Conservation (phyloP, 2,113 vertebrate species). For the Esox niger region DNA sequence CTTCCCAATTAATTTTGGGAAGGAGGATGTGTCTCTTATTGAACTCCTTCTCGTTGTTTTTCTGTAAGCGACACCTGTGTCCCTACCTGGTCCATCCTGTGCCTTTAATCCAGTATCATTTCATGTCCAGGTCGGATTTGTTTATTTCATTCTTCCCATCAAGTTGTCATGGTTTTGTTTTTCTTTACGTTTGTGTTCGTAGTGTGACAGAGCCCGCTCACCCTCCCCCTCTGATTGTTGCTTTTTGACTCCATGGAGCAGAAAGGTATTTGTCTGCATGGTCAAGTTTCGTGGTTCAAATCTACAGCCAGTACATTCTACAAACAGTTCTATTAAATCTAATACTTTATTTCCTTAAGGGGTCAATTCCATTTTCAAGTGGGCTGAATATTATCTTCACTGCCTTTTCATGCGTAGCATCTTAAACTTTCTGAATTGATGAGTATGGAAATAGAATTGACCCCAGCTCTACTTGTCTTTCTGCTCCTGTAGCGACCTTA, state of each 20-base stretch:
- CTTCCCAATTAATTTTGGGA: neutral
- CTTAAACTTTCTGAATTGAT: too few relatives aligned
- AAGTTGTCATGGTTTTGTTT: conserved; percentile 34
- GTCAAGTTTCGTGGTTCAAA: too few relatives aligned
- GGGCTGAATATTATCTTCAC: too few relatives aligned
- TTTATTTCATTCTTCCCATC: conserved; percentile 24
- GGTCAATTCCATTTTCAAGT: too few relatives aligned
- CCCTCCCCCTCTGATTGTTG: conserved; percentile 93
- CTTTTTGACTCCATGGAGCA: conserved; percentile 96
- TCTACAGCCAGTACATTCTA: too few relatives aligned
- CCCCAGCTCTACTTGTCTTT: too few relatives aligned
- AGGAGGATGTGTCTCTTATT: neutral
- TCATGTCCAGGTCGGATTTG: conserved; percentile 1
- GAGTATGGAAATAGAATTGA: too few relatives aligned
- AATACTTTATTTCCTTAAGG: too few relatives aligned
- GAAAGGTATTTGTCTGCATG: conserved; percentile 86
- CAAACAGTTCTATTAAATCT: too few relatives aligned
- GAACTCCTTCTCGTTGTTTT: neutral
- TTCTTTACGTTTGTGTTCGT: conserved; percentile 77
- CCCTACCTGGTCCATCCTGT: conserved; percentile 10
- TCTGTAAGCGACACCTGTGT: conserved; percentile 22
- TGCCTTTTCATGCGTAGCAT: too few relatives aligned
- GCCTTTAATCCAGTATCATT: too few relatives aligned
- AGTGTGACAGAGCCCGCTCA: conserved; percentile 93
- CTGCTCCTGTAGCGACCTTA: too few relatives aligned